Evolutionary conservation across 2,888 invertebrate genomes (phyloP).

Genomic region (Arrhopalites spinosus): DNA sequence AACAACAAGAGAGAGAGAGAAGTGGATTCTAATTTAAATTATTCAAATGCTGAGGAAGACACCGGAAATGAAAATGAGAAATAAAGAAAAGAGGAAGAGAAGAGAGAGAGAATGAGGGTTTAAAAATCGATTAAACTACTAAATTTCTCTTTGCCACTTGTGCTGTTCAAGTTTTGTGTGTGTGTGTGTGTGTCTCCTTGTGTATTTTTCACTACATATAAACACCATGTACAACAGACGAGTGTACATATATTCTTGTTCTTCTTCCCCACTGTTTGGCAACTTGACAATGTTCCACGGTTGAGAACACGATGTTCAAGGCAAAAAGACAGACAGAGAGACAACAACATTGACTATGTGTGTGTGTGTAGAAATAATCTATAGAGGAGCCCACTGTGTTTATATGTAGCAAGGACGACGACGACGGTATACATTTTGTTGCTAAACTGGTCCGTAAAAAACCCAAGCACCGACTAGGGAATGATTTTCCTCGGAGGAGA

Average conservation of each 20-base stretch:
- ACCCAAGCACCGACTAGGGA: background rate
- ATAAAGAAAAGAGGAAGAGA: background rate
- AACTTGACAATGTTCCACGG: conserved; percentile 1
- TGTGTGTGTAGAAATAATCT: no score
- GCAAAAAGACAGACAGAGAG: background rate
- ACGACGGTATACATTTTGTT: background rate
- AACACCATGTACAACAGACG: background rate
- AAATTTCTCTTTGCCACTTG: background rate
- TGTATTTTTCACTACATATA: background rate
- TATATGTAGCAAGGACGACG: background rate
- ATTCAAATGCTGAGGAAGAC: background rate
- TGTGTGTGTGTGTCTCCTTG: no score
- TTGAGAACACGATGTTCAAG: background rate
- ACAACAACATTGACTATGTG: background rate
- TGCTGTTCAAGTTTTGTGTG: background rate
- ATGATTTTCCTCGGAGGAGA: conserved; percentile 5
- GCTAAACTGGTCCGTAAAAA: conserved; percentile 10
- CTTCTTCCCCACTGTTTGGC: background rate
- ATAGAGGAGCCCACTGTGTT: background rate
- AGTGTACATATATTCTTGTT: background rate
- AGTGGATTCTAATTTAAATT: conserved; percentile 4
- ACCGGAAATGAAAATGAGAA: conserved; percentile 3
- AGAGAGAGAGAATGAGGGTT: conserved; percentile 3
- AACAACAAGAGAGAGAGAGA: background rate
- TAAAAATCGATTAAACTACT: conserved; percentile 13